These are phyloP conservation scores for Cercocebus atys DNA, from an alignment of 2,113 vertebrate genomes.

Conservation along the genomic window DNA sequence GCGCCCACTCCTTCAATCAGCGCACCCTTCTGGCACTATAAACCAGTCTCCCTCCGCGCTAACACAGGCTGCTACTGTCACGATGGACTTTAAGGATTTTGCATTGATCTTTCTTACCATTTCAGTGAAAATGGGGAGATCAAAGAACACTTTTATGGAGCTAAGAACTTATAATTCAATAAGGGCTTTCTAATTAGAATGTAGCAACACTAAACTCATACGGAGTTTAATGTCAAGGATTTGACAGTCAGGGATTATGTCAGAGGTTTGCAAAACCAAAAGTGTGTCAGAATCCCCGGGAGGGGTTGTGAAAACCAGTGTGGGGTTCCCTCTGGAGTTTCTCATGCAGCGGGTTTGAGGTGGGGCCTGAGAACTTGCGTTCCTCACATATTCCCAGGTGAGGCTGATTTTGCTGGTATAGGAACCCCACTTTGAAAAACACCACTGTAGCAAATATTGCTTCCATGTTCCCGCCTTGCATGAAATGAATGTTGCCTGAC, in stretches of 20 bases:
- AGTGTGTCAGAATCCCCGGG: neutral
- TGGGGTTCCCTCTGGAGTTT: neutral
- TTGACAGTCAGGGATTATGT: neutral
- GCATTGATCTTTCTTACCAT: constrained; percentile 28
- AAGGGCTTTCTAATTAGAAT: neutral
- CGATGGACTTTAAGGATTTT: neutral
- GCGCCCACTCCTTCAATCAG: neutral
- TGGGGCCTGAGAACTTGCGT: neutral
- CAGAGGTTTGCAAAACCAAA: neutral
- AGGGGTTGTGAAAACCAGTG: neutral
- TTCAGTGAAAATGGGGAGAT: constrained; percentile 39
- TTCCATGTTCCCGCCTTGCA: neutral
- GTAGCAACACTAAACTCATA: neutral
- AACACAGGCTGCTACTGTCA: neutral
- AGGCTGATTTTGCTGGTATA: neutral
- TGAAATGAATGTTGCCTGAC: neutral
- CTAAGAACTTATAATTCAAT: neutral
- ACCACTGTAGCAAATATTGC: neutral
- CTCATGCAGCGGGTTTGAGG: neutral
- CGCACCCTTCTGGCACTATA: too few species aligned
- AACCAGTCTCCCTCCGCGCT: neutral
- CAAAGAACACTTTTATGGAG: constrained; percentile 2
- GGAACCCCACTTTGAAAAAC: neutral
- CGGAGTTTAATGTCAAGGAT: neutral
- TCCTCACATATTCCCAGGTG: neutral